Conservation (phyloP, 2,113 vertebrate genomes). For the Dicerorhinus sumatrensis region DNA sequence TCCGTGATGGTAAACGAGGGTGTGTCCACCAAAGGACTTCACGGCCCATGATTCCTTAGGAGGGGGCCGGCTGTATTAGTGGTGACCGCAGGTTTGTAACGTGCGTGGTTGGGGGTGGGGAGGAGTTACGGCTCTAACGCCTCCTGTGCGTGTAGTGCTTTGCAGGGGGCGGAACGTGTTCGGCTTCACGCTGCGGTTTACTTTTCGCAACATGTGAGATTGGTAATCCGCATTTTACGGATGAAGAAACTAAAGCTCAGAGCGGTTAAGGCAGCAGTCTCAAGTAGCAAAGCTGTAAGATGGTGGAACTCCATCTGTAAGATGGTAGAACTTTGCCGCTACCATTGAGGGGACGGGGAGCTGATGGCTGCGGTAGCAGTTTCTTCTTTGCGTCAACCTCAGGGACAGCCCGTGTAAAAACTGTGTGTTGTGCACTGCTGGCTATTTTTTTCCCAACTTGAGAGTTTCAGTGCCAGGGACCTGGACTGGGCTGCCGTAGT, state of each 20-base stretch:
- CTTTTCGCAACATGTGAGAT: neutral
- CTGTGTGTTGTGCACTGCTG: neutral
- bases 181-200: accelerated
- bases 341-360: neutral
- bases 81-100: slow-evolving; percentile 18
- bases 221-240: neutral
- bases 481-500: neutral
- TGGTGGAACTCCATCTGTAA: neutral
- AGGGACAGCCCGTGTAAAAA: slow-evolving; percentile 1
- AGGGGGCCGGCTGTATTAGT: neutral
- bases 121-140: neutral
- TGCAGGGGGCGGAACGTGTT: accelerated
- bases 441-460: neutral
- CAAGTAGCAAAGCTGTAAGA: slow-evolving; percentile 10
- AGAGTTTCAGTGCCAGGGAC: neutral
- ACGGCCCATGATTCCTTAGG: slow-evolving; percentile 68
- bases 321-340: neutral
- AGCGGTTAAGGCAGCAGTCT: neutral
- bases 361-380: neutral
- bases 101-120: neutral
- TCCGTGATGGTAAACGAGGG: neutral
- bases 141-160: neutral
- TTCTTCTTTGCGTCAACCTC: slow-evolving; percentile 2
- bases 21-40: slow-evolving; percentile 62
- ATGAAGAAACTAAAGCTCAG: neutral